These are phyloP conservation scores for Cydia strobilella DNA, from an alignment of 1,140 invertebrate genomes.

Conservation along the genomic window DNA sequence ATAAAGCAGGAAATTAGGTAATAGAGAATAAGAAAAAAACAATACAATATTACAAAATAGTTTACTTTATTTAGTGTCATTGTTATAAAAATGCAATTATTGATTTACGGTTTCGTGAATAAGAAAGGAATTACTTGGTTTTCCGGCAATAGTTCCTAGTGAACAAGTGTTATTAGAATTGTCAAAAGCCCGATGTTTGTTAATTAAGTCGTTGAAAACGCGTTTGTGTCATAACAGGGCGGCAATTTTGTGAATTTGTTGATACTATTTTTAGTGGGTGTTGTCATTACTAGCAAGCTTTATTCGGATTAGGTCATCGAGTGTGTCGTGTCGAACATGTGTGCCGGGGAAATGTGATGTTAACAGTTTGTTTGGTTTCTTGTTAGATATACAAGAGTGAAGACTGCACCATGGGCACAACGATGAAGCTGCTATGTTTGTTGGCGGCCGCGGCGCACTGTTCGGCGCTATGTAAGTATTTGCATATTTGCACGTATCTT, in stretches of 20 bases:
- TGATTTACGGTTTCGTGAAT: constrained; percentile 62
- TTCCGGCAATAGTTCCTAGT: constrained; percentile 49
- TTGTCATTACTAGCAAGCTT: constrained; percentile 73
- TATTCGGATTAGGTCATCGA: constrained; percentile 78
- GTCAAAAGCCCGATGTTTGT: constrained; percentile 45
- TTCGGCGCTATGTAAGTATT: constrained; percentile 70
- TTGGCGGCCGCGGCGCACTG: constrained; percentile 63
- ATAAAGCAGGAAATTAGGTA: constrained; percentile 66
- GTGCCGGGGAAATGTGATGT: constrained; percentile 70
- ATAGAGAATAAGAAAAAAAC: constrained; percentile 37
- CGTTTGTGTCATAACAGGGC: constrained; percentile 54
- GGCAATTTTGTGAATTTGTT: constrained; percentile 51
- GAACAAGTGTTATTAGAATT: constrained; percentile 49
- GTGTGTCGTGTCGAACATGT: constrained; percentile 74
- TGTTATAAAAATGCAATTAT: constrained; percentile 56
- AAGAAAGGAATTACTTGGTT: constrained; percentile 60
- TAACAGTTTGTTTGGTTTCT: constrained; percentile 69
- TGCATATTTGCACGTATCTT: constrained; percentile 39
- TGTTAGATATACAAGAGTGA: constrained; percentile 66
- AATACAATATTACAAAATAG: constrained; percentile 32
- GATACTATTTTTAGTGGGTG: constrained; percentile 78
- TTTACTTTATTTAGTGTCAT: constrained; percentile 15
- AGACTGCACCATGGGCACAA: constrained; percentile 67
- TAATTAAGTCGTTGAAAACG: constrained; percentile 41
- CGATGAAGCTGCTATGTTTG: constrained; percentile 60